A percentile compares a stretch with the other conserved stretches of the same genome.
Evolutionary conservation across 2,888 invertebrate species (phyloP).

Genomic region (Melanophora roralis): DNA sequence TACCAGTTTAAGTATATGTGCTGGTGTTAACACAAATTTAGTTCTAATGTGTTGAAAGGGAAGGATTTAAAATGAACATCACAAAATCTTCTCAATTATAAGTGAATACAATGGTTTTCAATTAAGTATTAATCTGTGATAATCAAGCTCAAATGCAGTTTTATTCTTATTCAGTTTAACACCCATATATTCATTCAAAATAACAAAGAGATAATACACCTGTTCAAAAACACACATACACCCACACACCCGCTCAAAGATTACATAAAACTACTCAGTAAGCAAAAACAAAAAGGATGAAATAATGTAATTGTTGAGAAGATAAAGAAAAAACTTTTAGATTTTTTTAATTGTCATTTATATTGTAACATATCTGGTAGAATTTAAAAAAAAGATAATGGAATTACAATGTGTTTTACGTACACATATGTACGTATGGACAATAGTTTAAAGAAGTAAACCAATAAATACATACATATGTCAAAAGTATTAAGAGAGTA

Average conservation of each 20-base stretch:
- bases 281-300: constrained; percentile 44
- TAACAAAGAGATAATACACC: background rate
- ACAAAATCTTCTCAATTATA: constrained; percentile 19
- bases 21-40: background rate
- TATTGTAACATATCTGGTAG: constrained; percentile 30
- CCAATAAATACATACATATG: background rate
- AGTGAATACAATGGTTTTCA: constrained; percentile 42
- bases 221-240: background rate
- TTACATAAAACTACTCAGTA: constrained; percentile 8
- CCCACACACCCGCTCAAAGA: background rate
- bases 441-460: background rate
- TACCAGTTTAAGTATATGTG: background rate
- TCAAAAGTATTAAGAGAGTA: no score
- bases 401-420: constrained; percentile 3
- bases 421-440: background rate
- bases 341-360: background rate
- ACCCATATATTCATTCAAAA: background rate
- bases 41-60: background rate
- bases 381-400: constrained; percentile 21
- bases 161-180: background rate
- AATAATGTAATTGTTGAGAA: constrained; percentile 28
- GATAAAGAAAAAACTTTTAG: background rate
- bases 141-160: constrained; percentile 36
- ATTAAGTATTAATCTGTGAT: constrained; percentile 47
- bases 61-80: background rate